Percentiles rank a stretch among this genome's conserved stretches.
phyloP scores from a whole-genome alignment of 64 coral and sea anemone species.

The Actinia tenebrosa region DNA sequence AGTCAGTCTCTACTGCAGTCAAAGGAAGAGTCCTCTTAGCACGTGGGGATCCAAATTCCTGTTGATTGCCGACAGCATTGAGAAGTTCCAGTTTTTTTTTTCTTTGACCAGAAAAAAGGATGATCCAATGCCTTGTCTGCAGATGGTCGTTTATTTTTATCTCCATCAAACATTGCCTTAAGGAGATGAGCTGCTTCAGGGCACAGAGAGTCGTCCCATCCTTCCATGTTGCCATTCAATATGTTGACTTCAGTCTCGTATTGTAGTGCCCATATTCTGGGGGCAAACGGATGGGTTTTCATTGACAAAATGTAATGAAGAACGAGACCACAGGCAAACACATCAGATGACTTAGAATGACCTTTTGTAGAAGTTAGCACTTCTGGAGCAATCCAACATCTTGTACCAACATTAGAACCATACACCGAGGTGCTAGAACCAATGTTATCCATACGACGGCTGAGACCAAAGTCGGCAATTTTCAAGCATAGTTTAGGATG shows the following conservation, averaged over 20 bases:
- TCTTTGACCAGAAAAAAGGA: conserved; percentile 22
- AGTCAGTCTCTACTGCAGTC: neutral
- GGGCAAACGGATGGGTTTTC: conserved; percentile 36
- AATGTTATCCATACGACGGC: conserved; percentile 11
- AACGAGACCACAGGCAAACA: conserved; percentile 58
- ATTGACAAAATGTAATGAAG: conserved; percentile 56
- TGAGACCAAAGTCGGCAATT: conserved; percentile 72
- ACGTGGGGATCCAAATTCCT: conserved; percentile 23
- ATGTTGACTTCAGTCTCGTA: conserved; percentile 9
- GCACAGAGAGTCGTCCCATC: neutral
- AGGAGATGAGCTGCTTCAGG: neutral
- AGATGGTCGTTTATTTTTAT: conserved; percentile 5
- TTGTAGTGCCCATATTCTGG: neutral
- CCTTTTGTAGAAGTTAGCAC: neutral
- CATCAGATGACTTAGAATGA: conserved; percentile 44
- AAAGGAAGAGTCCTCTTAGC: neutral
- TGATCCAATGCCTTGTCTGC: neutral
- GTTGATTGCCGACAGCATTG: conserved; percentile 3
- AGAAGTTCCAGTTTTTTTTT: conserved; percentile 23
- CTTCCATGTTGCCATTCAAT: neutral
- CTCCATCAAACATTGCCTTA: neutral
- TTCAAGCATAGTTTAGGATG: conserved; percentile 37
- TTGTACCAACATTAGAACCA: conserved; percentile 31
- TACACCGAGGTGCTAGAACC: conserved; percentile 8
- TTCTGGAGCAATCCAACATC: conserved; percentile 70